Evolutionary conservation across 1,140 invertebrate genomes (phyloP).

Genomic region (Megathymus violae): DNA sequence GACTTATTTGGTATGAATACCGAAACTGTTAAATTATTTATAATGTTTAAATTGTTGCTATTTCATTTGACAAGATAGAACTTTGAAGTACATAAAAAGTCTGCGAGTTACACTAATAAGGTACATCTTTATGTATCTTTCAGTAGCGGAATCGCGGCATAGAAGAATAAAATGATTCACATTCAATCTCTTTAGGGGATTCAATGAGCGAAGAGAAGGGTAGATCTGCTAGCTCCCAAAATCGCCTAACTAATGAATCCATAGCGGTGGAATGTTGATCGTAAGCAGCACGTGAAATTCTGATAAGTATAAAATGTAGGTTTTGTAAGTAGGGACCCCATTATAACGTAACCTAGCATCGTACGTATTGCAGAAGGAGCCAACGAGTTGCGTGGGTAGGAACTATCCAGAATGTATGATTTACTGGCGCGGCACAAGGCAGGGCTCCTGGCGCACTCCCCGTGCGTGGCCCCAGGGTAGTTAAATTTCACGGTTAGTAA

Average conservation of each 20-base stretch:
- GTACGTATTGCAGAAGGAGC: conserved; percentile 34
- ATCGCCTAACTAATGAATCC: conserved; percentile 16
- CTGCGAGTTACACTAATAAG: no score
- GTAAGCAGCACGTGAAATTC: conserved; percentile 7
- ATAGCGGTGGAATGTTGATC: conserved; percentile 10
- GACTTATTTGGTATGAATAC: conserved; percentile 15
- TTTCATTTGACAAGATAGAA: no score
- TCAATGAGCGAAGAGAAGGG: conserved; percentile 12
- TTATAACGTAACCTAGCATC: conserved; percentile 37
- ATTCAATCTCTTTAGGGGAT: conserved; percentile 20
- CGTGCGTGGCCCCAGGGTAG: no score
- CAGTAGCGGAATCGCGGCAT: conserved; percentile 30
- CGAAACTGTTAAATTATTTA: conserved; percentile 16
- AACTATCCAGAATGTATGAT: no score
- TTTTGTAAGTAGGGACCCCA: conserved; percentile 33
- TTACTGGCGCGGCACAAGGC: no score
- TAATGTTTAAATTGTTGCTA: conserved; percentile 12
- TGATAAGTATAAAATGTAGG: neutral
- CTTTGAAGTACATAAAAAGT: no score
- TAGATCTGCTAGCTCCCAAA: conserved; percentile 34
- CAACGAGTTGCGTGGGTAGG: neutral
- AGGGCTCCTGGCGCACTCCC: no score
- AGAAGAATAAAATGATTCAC: conserved; percentile 21
- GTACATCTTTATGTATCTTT: no score
- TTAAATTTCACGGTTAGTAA: no score